Base-by-base conservation (phyloP, 2,797 vertebrate genomes). In the Sorex maritimensis region DNA sequence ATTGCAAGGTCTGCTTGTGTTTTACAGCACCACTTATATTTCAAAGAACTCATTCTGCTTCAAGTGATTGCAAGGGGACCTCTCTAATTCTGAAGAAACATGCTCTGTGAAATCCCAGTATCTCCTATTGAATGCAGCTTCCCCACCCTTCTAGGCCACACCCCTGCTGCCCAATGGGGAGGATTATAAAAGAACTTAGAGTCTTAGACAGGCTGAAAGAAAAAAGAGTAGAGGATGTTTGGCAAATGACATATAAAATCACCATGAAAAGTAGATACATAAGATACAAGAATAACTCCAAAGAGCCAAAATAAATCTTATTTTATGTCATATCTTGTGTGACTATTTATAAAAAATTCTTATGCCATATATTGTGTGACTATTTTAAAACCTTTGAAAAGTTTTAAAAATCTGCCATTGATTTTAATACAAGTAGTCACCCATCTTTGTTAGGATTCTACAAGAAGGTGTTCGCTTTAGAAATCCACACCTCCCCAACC, bases 1-100 rank as follows among this genome's bases (percentile, higher is more conserved):
- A 96, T 11, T 93, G 73, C 73, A 94, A 94, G 95, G 94, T 95
- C 91, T 94, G 90, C 88, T 95, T 95, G 92, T 87, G 65, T 93
- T 94, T 94, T 87, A 93, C 86, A 90, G 93, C 69, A 49, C 92
- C 90, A 95, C 83, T 96, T 96, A 94, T 69, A 89, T 94, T 94
- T 96, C 90, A 94, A 96, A 96, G 94, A 93, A 94, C 83, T 93
- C 84, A 77, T 93, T 88, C 69, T 86, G 44, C 81, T 94, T 90
- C 90, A 44, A 55, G 85, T 84, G 26, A 86, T 72, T 71, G 44
- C 69, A 44, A 44, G 49, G 92, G 26, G 28, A 8, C 3, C 79
- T 79, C 92, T 92, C 87, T 34, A 34, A 34, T 34, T 92, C 19
- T 77, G 90, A 87, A 79, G 63, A 49, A 55, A 72, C 63, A 80